phyloP scores from a whole-genome alignment of 92 coral and sea anemone genomes.

The Actinernus sp. region DNA sequence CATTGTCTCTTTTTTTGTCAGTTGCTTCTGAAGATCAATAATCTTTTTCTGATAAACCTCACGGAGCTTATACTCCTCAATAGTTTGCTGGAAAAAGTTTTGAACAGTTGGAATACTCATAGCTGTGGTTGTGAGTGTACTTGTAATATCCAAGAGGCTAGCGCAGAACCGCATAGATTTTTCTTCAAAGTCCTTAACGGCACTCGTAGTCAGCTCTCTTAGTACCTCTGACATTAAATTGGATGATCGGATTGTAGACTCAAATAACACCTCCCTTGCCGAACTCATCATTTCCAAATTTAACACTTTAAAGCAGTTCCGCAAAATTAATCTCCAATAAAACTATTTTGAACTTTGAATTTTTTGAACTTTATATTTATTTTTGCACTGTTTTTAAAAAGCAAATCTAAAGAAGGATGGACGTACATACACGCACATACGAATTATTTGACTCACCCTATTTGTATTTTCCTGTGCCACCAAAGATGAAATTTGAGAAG shows the following conservation, averaged over 20 bases:
- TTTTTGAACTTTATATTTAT: too few species aligned
- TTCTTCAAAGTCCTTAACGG: neutral
- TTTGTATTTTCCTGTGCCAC: too few species aligned
- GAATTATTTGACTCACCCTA: too few species aligned
- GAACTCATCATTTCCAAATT: too few species aligned
- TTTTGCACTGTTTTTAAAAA: too few species aligned
- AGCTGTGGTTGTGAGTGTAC: neutral
- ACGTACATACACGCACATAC: too few species aligned
- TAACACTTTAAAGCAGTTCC: too few species aligned
- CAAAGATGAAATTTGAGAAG: too few species aligned
- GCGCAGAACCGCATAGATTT: neutral
- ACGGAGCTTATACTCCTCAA: slow-evolving; percentile 5
- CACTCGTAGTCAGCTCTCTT: neutral
- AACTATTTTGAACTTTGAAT: too few species aligned
- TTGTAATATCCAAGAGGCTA: neutral
- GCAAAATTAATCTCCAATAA: too few species aligned
- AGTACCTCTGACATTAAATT: neutral
- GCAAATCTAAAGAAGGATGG: too few species aligned
- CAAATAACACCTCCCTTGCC: neutral
- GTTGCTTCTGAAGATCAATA: slow-evolving; percentile 3
- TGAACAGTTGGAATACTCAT: neutral
- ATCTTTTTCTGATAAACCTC: slow-evolving; percentile 6
- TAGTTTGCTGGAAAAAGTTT: neutral
- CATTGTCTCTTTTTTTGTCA: slow-evolving; percentile 4
- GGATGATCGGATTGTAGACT: neutral